Evolutionary conservation across 2,113 vertebrate species (phyloP).

Genomic region (Leptodactylus fuscus): DNA sequence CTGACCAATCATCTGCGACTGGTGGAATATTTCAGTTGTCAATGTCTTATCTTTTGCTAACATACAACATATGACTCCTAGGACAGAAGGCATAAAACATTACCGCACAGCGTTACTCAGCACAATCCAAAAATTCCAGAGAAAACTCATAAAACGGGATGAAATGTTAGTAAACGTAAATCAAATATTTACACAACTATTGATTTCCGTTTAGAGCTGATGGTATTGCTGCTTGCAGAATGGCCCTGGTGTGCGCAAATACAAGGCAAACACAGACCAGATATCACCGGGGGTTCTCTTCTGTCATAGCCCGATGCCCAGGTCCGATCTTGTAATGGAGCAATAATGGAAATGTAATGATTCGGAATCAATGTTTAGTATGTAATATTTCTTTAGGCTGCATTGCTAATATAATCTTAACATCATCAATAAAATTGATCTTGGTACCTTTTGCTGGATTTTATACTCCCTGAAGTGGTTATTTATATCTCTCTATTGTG

Average conservation of each 20-base stretch:
- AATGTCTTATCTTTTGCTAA: background rate
- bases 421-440: slow-evolving; percentile 62
- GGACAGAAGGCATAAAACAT: background rate
- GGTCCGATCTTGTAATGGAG: slow-evolving; percentile 16
- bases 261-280: background rate
- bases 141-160: slow-evolving; percentile 3
- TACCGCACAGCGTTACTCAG: background rate
- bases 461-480: slow-evolving; percentile 68
- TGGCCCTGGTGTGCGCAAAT: background rate
- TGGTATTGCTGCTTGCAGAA: background rate
- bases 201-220: background rate
- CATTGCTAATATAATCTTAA: slow-evolving; percentile 62
- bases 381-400: slow-evolving; percentile 59
- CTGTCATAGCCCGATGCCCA: background rate
- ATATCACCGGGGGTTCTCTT: background rate
- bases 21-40: background rate
- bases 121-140: background rate
- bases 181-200: slow-evolving; percentile 34
- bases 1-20: background rate
- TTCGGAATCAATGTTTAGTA: slow-evolving; percentile 64
- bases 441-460: slow-evolving; percentile 64
- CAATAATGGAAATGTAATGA: slow-evolving; percentile 56
- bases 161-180: slow-evolving; percentile 18
- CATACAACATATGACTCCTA: background rate
- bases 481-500: slow-evolving; percentile 62